Conservation (phyloP, 1,140 invertebrate species). For the Bradynema listronoti region DNA sequence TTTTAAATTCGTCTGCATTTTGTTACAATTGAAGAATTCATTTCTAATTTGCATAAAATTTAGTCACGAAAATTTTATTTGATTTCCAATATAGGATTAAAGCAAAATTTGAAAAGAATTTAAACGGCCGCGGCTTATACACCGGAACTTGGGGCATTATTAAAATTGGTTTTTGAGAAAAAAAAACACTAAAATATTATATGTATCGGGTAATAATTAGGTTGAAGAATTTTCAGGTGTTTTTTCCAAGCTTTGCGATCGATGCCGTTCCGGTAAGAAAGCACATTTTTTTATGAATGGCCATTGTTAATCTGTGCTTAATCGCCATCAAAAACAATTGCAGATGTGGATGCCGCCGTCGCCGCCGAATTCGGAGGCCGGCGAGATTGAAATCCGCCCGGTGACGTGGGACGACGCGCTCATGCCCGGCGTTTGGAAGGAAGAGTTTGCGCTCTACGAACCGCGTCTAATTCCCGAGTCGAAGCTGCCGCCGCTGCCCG, state of each 20-base stretch:
- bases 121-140: too few species aligned
- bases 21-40: too few species aligned
- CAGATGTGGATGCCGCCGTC: constrained; percentile 30
- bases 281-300: not conserved
- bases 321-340: not conserved
- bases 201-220: not conserved
- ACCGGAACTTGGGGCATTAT: not conserved
- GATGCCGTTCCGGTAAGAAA: not conserved
- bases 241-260: not conserved
- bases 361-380: constrained; percentile 15
- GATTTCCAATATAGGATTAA: too few species aligned
- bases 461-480: constrained; percentile 9
- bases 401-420: constrained; percentile 4
- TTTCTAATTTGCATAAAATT: too few species aligned
- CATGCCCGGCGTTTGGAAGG: constrained; percentile 7
- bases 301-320: not conserved
- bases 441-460: constrained; percentile 21
- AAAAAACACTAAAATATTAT: not conserved
- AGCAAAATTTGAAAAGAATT: too few species aligned
- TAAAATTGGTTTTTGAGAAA: not conserved
- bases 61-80: too few species aligned
- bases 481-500: constrained; percentile 14
- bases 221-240: not conserved
- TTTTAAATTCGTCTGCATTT: too few species aligned
- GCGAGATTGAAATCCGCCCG: constrained; percentile 5